Base-by-base conservation (phyloP, 2,113 vertebrate genomes). In the Notothenia coriiceps region DNA sequence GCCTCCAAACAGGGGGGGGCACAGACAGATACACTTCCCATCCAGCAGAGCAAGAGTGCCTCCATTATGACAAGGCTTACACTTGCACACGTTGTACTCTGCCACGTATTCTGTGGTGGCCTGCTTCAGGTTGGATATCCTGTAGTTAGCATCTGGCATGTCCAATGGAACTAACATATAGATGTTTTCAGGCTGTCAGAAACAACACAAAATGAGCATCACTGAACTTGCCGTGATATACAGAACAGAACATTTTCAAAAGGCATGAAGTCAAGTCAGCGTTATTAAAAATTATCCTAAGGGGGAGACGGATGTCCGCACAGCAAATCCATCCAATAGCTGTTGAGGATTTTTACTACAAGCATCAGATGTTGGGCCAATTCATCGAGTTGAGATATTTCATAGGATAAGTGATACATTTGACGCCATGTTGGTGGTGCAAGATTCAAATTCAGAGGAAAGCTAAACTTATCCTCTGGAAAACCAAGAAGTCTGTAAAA, bases 11-110 rank as follows among this genome's bases (percentile, higher is more conserved):
- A 81, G 57, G 1, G 47, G 2, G 1, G 88, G 17, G 73, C 97
- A 99, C 47, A 96, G 44, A 11, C 97, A 99, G 0, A 89, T 9
- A 12, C 98, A 99, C 1, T 86, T 69, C 15, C 97, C 97, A 0
- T 98, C 95, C 33, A 98, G 6, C 50, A 97, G 89, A 11, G 95
- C 18, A 2, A 92, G 83, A 0, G 95, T 96, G 4, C 95, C 97
- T 60, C 97, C 97, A 4, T 99, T 98, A 13, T 93, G 92, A 65
- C 97, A 98, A 0, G 95, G 96, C 18, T 90, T 71, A 61, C 97
- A 99, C 92, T 98, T 99, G 79, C 93, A 96, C 20, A 90, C 65
- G 15, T 57, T 97, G 70, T 96, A 97, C 86, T 99, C 97, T 0
- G 91, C 87, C 35, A 96, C 18, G 8, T 98, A 98, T 5, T 98